Evolutionary conservation across 2,888 invertebrate species (phyloP).

Genomic region (Melieria picta): DNA sequence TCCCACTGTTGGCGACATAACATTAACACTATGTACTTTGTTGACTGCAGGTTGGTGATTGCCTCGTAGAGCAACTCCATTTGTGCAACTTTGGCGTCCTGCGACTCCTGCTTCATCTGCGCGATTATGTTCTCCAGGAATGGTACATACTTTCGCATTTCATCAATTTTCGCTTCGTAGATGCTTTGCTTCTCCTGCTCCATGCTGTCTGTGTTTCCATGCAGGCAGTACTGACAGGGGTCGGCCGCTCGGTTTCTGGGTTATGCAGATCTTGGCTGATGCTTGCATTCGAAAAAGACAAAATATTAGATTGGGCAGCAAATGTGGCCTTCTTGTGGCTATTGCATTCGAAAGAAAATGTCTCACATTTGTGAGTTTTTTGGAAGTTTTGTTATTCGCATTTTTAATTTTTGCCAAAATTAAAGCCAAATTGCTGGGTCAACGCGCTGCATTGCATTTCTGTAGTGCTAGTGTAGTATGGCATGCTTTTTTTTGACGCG

Average conservation of each 20-base stretch:
- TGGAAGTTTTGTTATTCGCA: neutral
- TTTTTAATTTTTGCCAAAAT: constrained; percentile 12
- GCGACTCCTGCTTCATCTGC: constrained; percentile 31
- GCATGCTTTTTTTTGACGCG: too few species aligned
- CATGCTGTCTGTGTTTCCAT: constrained; percentile 2
- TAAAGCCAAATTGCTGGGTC: constrained; percentile 25
- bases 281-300: constrained; percentile 4
- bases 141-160: constrained; percentile 48
- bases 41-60: too few species aligned
- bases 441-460: neutral
- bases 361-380: constrained; percentile 5
- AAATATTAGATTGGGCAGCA: neutral
- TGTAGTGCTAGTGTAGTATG: too few species aligned
- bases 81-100: constrained; percentile 32
- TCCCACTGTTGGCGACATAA: neutral
- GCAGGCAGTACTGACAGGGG: neutral
- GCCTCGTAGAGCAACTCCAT: constrained; percentile 35
- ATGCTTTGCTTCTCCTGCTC: neutral
- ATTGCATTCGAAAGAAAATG: constrained; percentile 9
- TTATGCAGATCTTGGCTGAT: neutral
- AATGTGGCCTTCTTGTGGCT: neutral
- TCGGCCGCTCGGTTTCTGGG: neutral
- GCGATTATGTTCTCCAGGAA: constrained; percentile 43
- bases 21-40: neutral
- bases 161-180: constrained; percentile 44